phyloP scores from a whole-genome alignment of 64 coral and sea anemone species.

The Montipora cactus region DNA sequence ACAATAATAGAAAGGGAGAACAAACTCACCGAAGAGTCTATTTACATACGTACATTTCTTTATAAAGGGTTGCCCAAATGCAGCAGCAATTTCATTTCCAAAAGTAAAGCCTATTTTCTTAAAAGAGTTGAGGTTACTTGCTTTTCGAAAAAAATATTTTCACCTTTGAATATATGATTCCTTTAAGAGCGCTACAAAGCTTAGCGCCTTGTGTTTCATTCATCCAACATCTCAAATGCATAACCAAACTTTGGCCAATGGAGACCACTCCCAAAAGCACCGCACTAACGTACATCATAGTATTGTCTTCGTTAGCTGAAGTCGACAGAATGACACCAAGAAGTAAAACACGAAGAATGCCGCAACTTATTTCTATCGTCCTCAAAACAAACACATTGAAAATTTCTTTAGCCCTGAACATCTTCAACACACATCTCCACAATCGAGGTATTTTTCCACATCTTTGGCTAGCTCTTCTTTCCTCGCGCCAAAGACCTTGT shows the following conservation, averaged over 20 bases:
- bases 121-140: too few relatives aligned
- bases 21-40: too few relatives aligned
- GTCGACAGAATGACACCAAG: background rate
- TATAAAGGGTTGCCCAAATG: too few relatives aligned
- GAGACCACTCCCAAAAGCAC: background rate
- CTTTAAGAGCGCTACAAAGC: background rate
- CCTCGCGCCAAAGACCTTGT: slow-evolving; percentile 1
- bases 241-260: background rate
- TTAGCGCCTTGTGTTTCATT: background rate
- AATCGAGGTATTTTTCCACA: background rate
- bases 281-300: background rate
- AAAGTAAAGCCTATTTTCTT: too few relatives aligned
- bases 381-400: background rate
- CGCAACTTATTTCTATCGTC: background rate
- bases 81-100: too few relatives aligned
- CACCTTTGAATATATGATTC: background rate
- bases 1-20: too few relatives aligned
- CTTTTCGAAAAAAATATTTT: background rate
- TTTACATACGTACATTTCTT: too few relatives aligned
- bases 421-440: background rate
- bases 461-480: background rate
- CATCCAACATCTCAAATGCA: background rate
- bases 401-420: background rate
- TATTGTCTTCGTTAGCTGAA: background rate
- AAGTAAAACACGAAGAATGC: background rate